Percentiles rank a stretch among this genome's conserved stretches.
Conservation (phyloP, 1,140 invertebrate genomes). For the Samia ricini region DNA sequence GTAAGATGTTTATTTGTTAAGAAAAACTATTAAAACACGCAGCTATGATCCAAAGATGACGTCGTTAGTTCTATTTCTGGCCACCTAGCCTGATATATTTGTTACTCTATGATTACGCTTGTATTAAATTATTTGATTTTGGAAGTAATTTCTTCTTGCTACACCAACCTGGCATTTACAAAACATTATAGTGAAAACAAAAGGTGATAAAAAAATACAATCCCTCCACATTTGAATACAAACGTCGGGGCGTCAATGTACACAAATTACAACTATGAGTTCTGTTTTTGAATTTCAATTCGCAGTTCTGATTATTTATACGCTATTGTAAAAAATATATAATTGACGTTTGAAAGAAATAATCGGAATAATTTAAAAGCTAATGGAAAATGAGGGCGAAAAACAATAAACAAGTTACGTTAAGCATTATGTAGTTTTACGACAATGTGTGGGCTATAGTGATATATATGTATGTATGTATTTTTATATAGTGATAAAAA, state of each 20-base stretch:
- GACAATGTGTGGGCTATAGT: background rate
- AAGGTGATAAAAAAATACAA: conserved; percentile 32
- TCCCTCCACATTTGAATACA: conserved; percentile 56
- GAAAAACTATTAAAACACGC: too few species aligned
- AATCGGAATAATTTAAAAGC: background rate
- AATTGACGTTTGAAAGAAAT: background rate
- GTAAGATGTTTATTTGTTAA: too few species aligned
- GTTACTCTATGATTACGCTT: background rate
- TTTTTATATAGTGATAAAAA: too few species aligned
- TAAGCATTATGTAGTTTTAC: background rate
- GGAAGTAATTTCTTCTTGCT: too few species aligned
- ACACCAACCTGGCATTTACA: conserved; percentile 16
- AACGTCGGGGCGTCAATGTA: conserved; percentile 59
- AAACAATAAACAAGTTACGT: background rate
- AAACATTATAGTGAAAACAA: conserved; percentile 44
- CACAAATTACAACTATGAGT: conserved; percentile 46
- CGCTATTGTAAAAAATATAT: conserved; percentile 2
- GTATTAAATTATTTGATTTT: background rate
- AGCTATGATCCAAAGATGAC: too few species aligned
- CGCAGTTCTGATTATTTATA: conserved; percentile 38
- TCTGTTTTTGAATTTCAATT: conserved; percentile 55
- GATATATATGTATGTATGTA: background rate
- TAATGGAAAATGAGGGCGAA: background rate
- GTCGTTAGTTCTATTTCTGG: too few species aligned
- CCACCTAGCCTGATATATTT: too few species aligned